Evolutionary conservation across 2,888 invertebrate species (phyloP), one percentile per base, ranked within the genome.

Genomic region (Prosopocoilus inquinatus): DNA sequence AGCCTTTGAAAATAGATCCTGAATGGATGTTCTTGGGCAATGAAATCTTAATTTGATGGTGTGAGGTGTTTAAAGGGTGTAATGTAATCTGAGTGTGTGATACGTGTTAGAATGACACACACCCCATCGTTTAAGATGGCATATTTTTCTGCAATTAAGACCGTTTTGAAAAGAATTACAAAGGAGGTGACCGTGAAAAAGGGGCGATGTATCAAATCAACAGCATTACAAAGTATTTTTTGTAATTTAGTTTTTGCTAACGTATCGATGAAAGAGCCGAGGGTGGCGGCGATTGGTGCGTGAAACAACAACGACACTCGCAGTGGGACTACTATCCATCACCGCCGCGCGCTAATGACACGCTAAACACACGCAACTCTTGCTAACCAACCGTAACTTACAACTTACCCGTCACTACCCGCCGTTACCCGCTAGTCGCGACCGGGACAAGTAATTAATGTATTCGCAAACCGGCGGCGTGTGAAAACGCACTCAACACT

Each of bases 321-420:
- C 74, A 74, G 72, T 70, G 72, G 71, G 70, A 70, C 69, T 72
- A 68, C 72, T 71, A 75, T 74, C 73, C 74, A 74, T 75, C 75
- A 75, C 72, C 64, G 64, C 65, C 64, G 64, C 67, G 67, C 73
- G 72, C 71, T 75, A 75, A 75, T 75, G 75, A 75, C 74, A 75
- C 72, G 72, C 73, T 73, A 74, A 74, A 74, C 72, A 70, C 73
- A 74, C 74, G 72, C 72, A 72, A 73, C 70, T 66, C 63, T 61
- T 62, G 64, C 63, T 63, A 65, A 65, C 66, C 62, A 47, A 50
- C 47, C 51, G 47, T 51, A 20, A 16, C 46, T 38, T 20, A 49
- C 47, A 36, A 52, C 41, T 28, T 38, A 45, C 28, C 50, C 41
- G 12, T 36, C 47, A 52, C 52, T 52, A 48, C 43, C 15, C 39